These are phyloP conservation scores for Protophormia terraenovae DNA, from an alignment of 2,888 invertebrate species.

Conservation along the genomic window DNA sequence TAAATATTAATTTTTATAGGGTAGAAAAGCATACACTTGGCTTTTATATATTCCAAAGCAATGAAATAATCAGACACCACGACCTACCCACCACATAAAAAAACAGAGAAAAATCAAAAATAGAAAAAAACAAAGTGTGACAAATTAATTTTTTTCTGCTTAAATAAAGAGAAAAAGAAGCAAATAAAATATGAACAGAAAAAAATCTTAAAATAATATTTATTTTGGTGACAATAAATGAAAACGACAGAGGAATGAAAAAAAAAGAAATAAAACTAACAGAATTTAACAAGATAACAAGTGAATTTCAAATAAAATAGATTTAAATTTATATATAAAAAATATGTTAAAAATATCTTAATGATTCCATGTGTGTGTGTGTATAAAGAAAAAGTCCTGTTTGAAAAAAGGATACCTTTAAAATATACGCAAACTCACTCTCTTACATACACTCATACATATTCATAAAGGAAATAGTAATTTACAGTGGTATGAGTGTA, in stretches of 20 bases:
- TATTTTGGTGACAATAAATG: slow-evolving; percentile 73
- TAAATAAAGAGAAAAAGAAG: slow-evolving; percentile 6
- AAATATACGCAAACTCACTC: neutral
- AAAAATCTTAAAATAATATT: slow-evolving; percentile 75
- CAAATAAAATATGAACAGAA: slow-evolving; percentile 12
- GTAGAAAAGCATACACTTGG: slow-evolving; percentile 34
- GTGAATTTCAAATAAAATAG: slow-evolving; percentile 5
- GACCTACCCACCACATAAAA: neutral
- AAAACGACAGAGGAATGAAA: neutral
- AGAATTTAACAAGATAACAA: slow-evolving; percentile 17
- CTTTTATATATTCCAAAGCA: slow-evolving; percentile 4
- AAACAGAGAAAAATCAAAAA: neutral
- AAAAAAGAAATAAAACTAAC: neutral
- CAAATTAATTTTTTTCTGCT: slow-evolving; percentile 68
- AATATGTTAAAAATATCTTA: neutral
- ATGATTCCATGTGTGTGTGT: neutral
- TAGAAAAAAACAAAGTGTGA: slow-evolving; percentile 60
- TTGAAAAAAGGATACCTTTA: neutral
- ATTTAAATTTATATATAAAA: slow-evolving; percentile 4
- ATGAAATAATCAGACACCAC: neutral
- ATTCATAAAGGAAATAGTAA: neutral
- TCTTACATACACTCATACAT: neutral
- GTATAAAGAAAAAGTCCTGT: neutral
- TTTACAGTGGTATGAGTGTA: neutral
- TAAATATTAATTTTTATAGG: slow-evolving; percentile 35